Conservation (phyloP, 1,140 invertebrate species). For the Drosophila kanapiae region DNA sequence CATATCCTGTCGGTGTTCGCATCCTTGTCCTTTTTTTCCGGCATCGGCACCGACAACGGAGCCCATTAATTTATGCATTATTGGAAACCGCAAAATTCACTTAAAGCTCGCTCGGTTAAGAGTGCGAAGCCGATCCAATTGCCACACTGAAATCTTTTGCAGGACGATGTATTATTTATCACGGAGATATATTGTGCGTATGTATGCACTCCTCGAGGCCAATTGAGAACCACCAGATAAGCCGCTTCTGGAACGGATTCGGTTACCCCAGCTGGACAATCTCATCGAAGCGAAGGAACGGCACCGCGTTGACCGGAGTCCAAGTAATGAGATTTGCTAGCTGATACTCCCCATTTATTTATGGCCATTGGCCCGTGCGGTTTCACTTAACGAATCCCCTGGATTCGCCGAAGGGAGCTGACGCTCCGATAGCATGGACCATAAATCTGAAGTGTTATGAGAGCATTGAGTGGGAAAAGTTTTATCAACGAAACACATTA, state of each 20-base stretch:
- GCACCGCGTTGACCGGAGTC: constrained; percentile 19
- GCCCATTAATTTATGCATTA: constrained; percentile 70
- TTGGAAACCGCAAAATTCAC: constrained; percentile 69
- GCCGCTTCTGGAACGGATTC: constrained; percentile 20
- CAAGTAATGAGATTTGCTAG: constrained; percentile 69
- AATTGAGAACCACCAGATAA: constrained; percentile 24
- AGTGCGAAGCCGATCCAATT: constrained; percentile 31
- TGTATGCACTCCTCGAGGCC: constrained; percentile 14
- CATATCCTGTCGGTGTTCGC: constrained; percentile 9
- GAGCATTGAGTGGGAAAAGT: constrained; percentile 43
- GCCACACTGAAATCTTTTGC: constrained; percentile 42
- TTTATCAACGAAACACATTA: constrained; percentile 53
- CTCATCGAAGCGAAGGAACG: constrained; percentile 7
- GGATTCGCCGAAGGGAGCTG: constrained; percentile 9
- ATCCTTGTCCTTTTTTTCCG: constrained; percentile 3
- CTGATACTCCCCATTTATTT: constrained; percentile 64
- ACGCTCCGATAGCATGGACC: constrained; percentile 36
- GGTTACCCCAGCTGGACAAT: constrained; percentile 24
- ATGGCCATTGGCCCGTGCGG: constrained; percentile 49
- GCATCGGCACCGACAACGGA: constrained; percentile 1
- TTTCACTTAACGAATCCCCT: constrained; percentile 42
- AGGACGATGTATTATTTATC: constrained; percentile 66
- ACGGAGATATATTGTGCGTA: not conserved
- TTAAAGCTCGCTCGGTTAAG: constrained; percentile 58
- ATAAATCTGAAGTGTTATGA: constrained; percentile 58